Percentiles rank a stretch among this genome's conserved stretches.
phyloP scores from a whole-genome alignment of 2,888 invertebrate genomes.

The Artemia sinica region DNA sequence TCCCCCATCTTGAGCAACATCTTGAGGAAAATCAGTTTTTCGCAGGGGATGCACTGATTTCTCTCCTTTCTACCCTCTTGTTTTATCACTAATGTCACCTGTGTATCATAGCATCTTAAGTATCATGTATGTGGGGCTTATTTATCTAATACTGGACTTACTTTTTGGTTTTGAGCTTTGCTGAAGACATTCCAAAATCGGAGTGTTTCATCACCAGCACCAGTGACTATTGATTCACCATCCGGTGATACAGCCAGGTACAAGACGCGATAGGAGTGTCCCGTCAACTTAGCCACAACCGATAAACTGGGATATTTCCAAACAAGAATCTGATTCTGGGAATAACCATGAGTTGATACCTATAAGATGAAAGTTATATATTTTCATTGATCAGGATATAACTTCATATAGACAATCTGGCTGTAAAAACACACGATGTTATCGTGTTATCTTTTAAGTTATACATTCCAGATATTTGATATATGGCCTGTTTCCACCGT shows the following conservation, averaged over 20 bases:
- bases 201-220: conserved; percentile 93
- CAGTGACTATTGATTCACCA: conserved; percentile 95
- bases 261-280: conserved; percentile 85
- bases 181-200: conserved; percentile 99
- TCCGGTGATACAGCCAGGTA: conserved; percentile 93
- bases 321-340: conserved; percentile 93
- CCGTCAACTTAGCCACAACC: conserved; percentile 89
- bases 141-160: conserved; percentile 22
- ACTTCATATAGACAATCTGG: not conserved
- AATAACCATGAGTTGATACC: conserved; percentile 88
- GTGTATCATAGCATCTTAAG: conserved; percentile 42
- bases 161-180: conserved; percentile 77
- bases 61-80: too few species aligned
- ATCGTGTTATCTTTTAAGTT: not conserved
- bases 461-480: conserved; percentile 14
- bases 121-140: conserved; percentile 29
- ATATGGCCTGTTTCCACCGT: not conserved
- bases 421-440: conserved; percentile 2
- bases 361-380: conserved; percentile 27
- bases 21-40: too few species aligned
- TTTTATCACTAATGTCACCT: too few species aligned
- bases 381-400: not conserved
- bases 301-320: conserved; percentile 97
- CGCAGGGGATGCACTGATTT: too few species aligned
- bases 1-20: too few species aligned